phyloP scores from a whole-genome alignment of 2,797 vertebrate species.

The Squalus acanthias region DNA sequence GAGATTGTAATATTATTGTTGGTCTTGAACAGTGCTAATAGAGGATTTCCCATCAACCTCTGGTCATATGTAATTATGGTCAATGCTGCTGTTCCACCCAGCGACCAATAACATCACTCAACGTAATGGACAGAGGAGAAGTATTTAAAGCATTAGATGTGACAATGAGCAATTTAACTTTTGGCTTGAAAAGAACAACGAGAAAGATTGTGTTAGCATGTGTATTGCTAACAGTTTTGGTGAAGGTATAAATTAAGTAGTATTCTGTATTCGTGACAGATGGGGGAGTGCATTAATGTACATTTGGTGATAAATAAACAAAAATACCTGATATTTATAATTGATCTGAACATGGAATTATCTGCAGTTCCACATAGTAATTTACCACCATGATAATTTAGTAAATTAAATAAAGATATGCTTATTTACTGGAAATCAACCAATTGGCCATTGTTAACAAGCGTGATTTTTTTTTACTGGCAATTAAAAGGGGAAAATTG shows the following conservation, averaged over 20 bases:
- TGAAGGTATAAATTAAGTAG: neutral
- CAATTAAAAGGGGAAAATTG: neutral
- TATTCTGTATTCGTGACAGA: neutral
- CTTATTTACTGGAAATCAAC: conserved; percentile 14
- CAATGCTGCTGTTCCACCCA: neutral
- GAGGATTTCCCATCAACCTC: neutral
- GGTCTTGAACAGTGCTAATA: neutral
- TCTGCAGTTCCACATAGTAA: neutral
- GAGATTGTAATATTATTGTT: neutral
- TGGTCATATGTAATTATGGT: neutral
- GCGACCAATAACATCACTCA: neutral
- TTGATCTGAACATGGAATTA: neutral
- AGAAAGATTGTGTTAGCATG: neutral
- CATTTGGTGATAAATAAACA: neutral
- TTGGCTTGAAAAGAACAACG: neutral
- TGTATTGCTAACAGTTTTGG: neutral
- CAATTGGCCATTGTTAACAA: neutral
- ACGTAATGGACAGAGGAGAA: neutral
- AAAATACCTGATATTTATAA: neutral
- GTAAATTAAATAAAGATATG: conserved; percentile 8
- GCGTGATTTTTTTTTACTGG: neutral
- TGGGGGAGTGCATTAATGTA: neutral
- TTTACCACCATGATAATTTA: neutral
- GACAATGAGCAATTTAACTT: neutral
- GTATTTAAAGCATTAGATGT: neutral